Evolutionary conservation across 1,140 invertebrate species (phyloP).

Genomic region (Drosophila micromelanica): DNA sequence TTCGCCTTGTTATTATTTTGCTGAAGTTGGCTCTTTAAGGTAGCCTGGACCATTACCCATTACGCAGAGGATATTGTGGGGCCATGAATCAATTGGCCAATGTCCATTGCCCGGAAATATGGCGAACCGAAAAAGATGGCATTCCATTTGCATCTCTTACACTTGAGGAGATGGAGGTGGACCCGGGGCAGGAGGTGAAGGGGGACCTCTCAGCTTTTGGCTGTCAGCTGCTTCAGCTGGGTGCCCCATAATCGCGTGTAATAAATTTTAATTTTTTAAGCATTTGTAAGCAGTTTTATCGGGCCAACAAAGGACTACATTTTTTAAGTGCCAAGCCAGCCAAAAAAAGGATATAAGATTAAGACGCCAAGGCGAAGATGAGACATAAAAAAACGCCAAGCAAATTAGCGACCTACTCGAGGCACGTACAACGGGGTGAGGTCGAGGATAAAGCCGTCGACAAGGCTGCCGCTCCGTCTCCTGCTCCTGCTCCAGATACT

Average conservation of each 20-base stretch:
- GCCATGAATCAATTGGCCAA: conserved; percentile 79
- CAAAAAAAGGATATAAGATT: conserved; percentile 81
- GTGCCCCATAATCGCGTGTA: conserved; percentile 68
- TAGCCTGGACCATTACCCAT: conserved; percentile 61
- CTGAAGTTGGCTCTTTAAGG: conserved; percentile 74
- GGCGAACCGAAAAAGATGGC: conserved; percentile 67
- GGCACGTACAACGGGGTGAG: conserved; percentile 7
- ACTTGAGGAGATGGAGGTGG: background rate
- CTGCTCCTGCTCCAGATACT: background rate
- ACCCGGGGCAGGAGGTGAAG: background rate
- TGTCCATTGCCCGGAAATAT: conserved; percentile 79
- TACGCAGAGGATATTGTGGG: conserved; percentile 79
- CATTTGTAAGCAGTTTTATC: conserved; percentile 84
- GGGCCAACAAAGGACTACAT: conserved; percentile 70
- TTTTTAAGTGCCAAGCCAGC: conserved; percentile 77
- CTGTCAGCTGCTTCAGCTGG: too few relatives aligned
- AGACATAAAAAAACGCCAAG: conserved; percentile 73
- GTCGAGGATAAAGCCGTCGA: conserved; percentile 23
- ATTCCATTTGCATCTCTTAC: conserved; percentile 68
- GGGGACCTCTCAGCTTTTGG: conserved; percentile 3
- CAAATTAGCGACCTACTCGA: conserved; percentile 65
- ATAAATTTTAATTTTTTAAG: conserved; percentile 84
- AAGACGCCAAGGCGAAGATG: conserved; percentile 65
- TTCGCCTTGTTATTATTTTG: conserved; percentile 66
- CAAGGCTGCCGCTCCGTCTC: background rate